Base-by-base conservation (phyloP, 1,140 invertebrate genomes). In the Sarcophaga bullata region DNA sequence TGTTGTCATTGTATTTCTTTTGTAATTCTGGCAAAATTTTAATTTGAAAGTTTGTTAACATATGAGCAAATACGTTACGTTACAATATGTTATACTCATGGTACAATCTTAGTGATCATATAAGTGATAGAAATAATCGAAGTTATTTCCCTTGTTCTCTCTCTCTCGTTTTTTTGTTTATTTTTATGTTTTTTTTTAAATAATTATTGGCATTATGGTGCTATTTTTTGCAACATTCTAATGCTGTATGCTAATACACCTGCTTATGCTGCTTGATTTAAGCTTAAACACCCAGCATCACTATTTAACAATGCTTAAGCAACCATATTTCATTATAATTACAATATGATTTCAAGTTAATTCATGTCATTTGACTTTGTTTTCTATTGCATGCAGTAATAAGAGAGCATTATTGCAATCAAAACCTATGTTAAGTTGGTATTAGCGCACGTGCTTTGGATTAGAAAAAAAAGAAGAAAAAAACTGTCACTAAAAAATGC, bases 401-500 rank as follows among this genome's bases (percentile, higher is more conserved):
- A 37, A 1, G 25, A 1, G 4, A 37, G 25, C 4, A 37, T 2
- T 37, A 37, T 4, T 37, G 25, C 25, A 37, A 37, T 37, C 1
- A 52, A 52, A 52, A 52, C 6, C 1, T 6, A 6, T n/a, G 13
- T 15, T 62, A 68, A 6, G 17, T 8, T 68, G 19, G 9, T 3
- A 19, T 8, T 68, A 68, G 52, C 48, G 75, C 75, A 78, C 75
- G 75, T 78, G 75, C 75, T 48, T 50, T 50, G 15, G 52, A 78
- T 78, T 48, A 37, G 25, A 78, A 78, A 78, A 78, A 25, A 50
- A n/a, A n/a, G n/a, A n/a, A n/a, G n/a, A n/a, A n/a, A n/a, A n/a
- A n/a, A n/a, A n/a, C n/a, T 78, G 75, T 52, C 75, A 78, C 75
- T 78, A 9, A 78, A 78, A 78, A 25, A 78, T 78, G 75, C 37